Evolutionary conservation across 2,113 vertebrate genomes (phyloP).

Genomic region (Cottus gobio): DNA sequence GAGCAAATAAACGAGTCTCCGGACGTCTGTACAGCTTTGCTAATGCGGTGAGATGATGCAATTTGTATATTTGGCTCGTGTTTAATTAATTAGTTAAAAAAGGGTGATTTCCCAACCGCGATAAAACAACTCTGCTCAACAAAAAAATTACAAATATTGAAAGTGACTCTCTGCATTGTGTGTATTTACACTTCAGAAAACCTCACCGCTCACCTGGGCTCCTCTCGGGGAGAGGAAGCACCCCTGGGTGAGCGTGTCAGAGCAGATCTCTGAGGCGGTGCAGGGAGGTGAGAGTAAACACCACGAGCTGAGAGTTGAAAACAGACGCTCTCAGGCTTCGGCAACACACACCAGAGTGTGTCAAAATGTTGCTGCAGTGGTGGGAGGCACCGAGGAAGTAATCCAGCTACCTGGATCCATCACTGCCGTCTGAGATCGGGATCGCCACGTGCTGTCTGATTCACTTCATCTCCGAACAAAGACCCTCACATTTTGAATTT

Average conservation of each 20-base stretch:
- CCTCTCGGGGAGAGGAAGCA: conserved; percentile 31
- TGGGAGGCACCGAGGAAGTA: conserved; percentile 22
- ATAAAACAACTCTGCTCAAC: background rate
- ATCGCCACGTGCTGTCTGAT: conserved; percentile 9
- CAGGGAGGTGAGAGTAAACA: conserved; percentile 18
- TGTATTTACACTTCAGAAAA: conserved; percentile 44
- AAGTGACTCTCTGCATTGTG: conserved; percentile 10
- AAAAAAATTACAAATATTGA: conserved; percentile 9
- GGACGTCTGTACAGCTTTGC: no score
- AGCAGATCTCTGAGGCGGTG: conserved; percentile 38
- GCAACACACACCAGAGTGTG: conserved; percentile 38
- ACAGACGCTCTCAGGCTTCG: conserved; percentile 7
- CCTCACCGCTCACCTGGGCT: conserved; percentile 24
- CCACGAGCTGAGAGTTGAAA: conserved; percentile 14
- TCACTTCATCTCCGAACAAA: background rate
- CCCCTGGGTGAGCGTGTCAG: conserved; percentile 50
- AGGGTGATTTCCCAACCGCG: background rate
- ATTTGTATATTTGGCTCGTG: background rate
- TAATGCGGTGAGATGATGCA: background rate
- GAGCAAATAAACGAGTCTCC: no score
- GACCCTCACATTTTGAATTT: background rate
- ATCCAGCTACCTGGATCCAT: conserved; percentile 24
- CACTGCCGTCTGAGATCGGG: background rate
- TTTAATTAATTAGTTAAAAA: background rate
- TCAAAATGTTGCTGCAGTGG: conserved; percentile 31